These are phyloP conservation scores for Falco naumanni DNA, from an alignment of 2,797 vertebrate genomes.

Conservation along the genomic window DNA sequence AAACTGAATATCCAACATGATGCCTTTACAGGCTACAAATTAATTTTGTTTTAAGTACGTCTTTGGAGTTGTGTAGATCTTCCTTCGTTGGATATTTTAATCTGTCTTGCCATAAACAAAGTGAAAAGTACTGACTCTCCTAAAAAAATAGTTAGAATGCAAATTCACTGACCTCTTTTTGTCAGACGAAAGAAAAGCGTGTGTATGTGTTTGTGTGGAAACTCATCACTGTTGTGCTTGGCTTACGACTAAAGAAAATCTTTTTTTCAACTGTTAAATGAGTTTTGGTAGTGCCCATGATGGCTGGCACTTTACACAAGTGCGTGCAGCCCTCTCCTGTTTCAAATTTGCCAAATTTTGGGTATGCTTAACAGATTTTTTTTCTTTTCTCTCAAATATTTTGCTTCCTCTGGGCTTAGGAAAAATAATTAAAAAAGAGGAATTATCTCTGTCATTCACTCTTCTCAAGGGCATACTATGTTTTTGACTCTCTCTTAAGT, in stretches of 20 bases:
- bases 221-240: conserved; percentile 54
- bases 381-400: conserved; percentile 48
- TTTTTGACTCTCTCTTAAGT: not conserved
- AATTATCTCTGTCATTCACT: not conserved
- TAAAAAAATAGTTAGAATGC: not conserved
- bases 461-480: not conserved
- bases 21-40: not conserved
- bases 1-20: not conserved
- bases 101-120: not conserved
- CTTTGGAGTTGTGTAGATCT: not conserved
- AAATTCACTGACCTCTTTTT: conserved; percentile 18
- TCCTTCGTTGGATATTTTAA: not conserved
- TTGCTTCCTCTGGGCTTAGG: conserved; percentile 29
- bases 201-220: not conserved
- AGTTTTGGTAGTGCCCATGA: conserved; percentile 9
- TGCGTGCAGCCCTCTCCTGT: not conserved
- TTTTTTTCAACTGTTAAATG: conserved; percentile 22
- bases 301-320: not conserved
- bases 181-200: conserved; percentile 48
- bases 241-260: conserved; percentile 13
- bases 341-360: not conserved
- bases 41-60: not conserved
- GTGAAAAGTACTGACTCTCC: not conserved
- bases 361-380: not conserved
- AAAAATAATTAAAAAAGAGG: conserved; percentile 45